A percentile compares a stretch with the other conserved stretches of the same genome.
Evolutionary conservation across 2,113 vertebrate genomes (phyloP).

Genomic region (Xiphias gladius): DNA sequence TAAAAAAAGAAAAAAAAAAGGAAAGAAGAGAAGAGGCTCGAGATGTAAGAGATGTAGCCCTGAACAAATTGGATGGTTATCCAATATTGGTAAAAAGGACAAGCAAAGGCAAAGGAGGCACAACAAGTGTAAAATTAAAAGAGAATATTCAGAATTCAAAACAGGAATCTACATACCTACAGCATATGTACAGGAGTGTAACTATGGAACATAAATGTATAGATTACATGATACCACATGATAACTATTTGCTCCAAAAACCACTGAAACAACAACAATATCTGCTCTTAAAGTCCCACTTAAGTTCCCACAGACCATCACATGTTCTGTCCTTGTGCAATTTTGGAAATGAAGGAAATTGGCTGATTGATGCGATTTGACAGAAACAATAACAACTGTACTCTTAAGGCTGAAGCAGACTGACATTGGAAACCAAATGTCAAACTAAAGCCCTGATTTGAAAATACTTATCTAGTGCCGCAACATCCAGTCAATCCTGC

Average conservation of each 20-base stretch:
- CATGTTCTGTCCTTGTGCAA: background rate
- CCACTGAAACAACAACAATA: background rate
- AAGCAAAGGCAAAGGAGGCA: constrained; percentile 18
- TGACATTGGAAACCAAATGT: background rate
- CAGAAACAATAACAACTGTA: constrained; percentile 8
- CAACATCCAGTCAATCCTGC: background rate
- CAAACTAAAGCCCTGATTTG: background rate
- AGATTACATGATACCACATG: background rate
- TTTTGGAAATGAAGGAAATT: background rate
- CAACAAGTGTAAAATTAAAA: background rate
- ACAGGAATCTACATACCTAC: no score
- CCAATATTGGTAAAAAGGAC: constrained; percentile 49
- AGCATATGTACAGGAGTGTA: no score
- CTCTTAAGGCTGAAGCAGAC: no score
- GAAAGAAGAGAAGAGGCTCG: constrained; percentile 11
- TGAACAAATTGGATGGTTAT: constrained; percentile 63
- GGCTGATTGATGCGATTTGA: constrained; percentile 14
- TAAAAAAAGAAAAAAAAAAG: constrained; percentile 42
- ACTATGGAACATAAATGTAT: no score
- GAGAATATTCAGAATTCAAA: background rate
- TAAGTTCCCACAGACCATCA: background rate
- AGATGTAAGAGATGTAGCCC: constrained; percentile 46
- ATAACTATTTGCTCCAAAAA: background rate
- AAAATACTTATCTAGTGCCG: background rate
- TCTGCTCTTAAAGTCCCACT: background rate